Base-by-base conservation (phyloP, 2,888 invertebrate genomes). In the Leptinotarsa haldemani region DNA sequence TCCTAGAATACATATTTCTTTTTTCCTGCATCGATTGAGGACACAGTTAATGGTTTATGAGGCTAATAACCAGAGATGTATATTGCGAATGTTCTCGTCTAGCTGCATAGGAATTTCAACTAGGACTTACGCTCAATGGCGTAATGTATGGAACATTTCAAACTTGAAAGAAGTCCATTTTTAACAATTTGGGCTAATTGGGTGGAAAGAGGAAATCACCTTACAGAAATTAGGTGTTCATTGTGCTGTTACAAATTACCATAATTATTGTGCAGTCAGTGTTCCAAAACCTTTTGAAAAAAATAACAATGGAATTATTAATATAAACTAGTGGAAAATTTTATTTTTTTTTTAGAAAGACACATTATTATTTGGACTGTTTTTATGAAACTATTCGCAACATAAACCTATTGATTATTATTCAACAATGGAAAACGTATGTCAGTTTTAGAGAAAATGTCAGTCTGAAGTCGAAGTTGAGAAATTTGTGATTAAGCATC, bases 41-140 rank as follows among this genome's bases (percentile, higher is more conserved):
- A 61, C 61, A 61, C 61, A n/a, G 61, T 30, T 56, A 61, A 61
- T 61, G 61, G 61, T 61, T 61, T 61, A 61, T 61, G 61, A 30
- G 30, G 61, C 16, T 61, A 61, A 61, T 61, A 30, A 61, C 61
- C 30, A 30, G 61, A 5, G n/a, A 61, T 61, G 61, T 61, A 30
- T 30, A 61, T 61, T 61, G 61, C 30, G n/a, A 61, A 61, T 61
- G 61, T 61, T 61, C 30, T 61, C 61, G n/a, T 61, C 30, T 16
- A 30, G 40, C 61, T 30, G 30, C 30, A 30, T n/a, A 40, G 40
- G n/a, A 61, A 40, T 61, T 25, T 61, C 16, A 2, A 61, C 40
- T 61, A n/a, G 30, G n/a, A 40, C 30, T 13, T 61, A 40, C 5
- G 61, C 2, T 13, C n/a, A 40, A 61, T 30, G 30, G 40, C 40